A percentile compares a stretch with the other conserved stretches of the same genome.
phyloP scores from a whole-genome alignment of 2,888 invertebrate species.

The Lasioglossum oenotherae region DNA sequence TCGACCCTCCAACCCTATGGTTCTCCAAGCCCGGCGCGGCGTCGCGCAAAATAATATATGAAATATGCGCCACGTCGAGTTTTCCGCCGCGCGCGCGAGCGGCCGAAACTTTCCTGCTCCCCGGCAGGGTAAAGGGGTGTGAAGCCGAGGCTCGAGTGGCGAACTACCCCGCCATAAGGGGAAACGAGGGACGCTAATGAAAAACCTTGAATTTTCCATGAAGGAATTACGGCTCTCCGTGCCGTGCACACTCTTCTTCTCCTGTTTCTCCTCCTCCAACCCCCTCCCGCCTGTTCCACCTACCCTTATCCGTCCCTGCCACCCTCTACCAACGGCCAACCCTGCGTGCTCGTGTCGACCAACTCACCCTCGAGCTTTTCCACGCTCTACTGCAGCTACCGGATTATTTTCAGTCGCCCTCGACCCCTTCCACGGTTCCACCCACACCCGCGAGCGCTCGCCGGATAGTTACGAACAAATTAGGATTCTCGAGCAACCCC shows the following conservation, averaged over 20 bases:
- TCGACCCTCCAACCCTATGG: constrained; percentile 23
- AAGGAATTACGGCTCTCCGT: constrained; percentile 77
- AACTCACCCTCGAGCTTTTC: constrained; percentile 24
- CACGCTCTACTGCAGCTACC: constrained; percentile 41
- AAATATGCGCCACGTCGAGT: constrained; percentile 81
- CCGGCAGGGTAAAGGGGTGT: constrained; percentile 59
- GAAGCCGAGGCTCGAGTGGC: constrained; percentile 60
- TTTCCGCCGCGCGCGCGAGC: constrained; percentile 57
- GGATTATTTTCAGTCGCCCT: constrained; percentile 60
- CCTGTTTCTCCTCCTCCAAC: background rate
- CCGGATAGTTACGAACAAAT: constrained; percentile 62
- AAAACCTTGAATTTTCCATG: constrained; percentile 84
- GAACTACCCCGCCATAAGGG: constrained; percentile 50
- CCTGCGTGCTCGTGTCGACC: constrained; percentile 24
- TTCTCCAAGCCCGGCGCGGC: constrained; percentile 66
- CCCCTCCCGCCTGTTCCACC: background rate
- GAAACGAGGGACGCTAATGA: constrained; percentile 79
- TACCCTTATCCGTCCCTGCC: background rate
- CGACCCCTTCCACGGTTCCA: background rate
- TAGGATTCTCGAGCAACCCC: constrained; percentile 56
- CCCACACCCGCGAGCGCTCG: constrained; percentile 22
- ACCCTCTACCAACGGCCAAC: constrained; percentile 1
- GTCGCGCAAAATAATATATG: constrained; percentile 83
- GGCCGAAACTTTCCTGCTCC: constrained; percentile 71
- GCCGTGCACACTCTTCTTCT: constrained; percentile 35